Base-by-base conservation (phyloP, 2,888 invertebrate genomes). In the Pristionchus mayeri region DNA sequence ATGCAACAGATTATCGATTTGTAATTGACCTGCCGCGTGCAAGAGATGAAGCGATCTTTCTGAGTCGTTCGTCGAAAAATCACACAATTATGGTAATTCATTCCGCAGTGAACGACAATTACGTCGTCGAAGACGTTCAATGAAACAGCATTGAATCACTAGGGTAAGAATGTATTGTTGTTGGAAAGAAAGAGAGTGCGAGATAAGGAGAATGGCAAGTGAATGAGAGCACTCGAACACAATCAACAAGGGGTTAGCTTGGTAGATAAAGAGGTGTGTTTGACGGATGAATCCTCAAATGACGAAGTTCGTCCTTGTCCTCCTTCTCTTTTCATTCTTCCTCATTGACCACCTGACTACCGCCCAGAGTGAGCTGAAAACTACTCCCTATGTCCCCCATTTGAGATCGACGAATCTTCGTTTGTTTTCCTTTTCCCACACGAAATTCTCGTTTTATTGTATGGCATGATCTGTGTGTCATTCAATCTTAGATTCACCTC, bases 41-140 rank as follows among this genome's bases (percentile, higher is more conserved):
- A 71, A 71, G 40, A 71, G 71, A 71, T 71, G 24, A 71, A 71
- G 40, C 71, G 71, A 71, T 71, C 40, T 40, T 71, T 71, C 71
- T 71, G 71, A 71, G 44, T 9, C 6, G 13, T 71, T 71, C 24
- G 44, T 71, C 71, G 71, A n/a, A 37, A 4, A n/a, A n/a, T n/a
- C n/a, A n/a, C n/a, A n/a, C n/a, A n/a, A n/a, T n/a, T n/a, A n/a
- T n/a, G n/a, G n/a, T n/a, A n/a, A n/a, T n/a, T n/a, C n/a, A 40
- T 71, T 71, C 24, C 30, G 40, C 2, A 24, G 11, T 40, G 40
- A 13, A 34, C 40, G 71, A 44, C 30, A 7, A 40, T 71, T 71
- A 71, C 24, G 71, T 71, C 44, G 71, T 44, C 71, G 34, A 1
- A 24, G n/a, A 71, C 37, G 71, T 71, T 71, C 40, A 40, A n/a